Percentiles rank a stretch among this genome's conserved stretches.
Evolutionary conservation across 1,140 invertebrate species (phyloP).

Genomic region (Bombus balteatus): DNA sequence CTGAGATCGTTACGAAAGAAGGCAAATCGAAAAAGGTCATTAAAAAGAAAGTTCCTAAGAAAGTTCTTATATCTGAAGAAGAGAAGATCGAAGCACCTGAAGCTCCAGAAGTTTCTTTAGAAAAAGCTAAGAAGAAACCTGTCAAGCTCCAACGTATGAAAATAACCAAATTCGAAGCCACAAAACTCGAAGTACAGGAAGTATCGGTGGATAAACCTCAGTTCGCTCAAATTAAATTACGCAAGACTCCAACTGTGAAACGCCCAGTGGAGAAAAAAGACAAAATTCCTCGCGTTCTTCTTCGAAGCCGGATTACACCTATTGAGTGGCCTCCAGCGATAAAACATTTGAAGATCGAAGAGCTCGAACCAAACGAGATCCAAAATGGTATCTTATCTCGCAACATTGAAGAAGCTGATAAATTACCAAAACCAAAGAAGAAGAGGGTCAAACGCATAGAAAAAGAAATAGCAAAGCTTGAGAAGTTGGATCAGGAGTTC

Average conservation of each 20-base stretch:
- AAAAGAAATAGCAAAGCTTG: slow-evolving; percentile 76
- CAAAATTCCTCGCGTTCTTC: slow-evolving; percentile 85
- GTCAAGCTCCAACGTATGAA: slow-evolving; percentile 76
- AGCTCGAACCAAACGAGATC: slow-evolving; percentile 82
- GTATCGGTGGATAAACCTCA: slow-evolving; percentile 59
- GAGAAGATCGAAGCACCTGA: slow-evolving; percentile 54
- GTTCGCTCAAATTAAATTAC: slow-evolving; percentile 39
- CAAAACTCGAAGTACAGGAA: slow-evolving; percentile 77
- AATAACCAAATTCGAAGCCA: slow-evolving; percentile 72
- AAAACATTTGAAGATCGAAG: slow-evolving; percentile 79
- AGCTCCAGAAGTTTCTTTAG: slow-evolving; percentile 42
- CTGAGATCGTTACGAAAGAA: slow-evolving; percentile 74
- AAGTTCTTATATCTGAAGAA: slow-evolving; percentile 25
- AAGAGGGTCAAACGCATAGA: slow-evolving; percentile 78
- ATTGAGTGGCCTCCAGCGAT: slow-evolving; percentile 84
- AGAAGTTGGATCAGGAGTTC: slow-evolving; percentile 77
- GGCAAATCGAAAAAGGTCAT: slow-evolving; percentile 71
- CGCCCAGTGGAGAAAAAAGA: slow-evolving; percentile 84
- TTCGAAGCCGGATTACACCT: slow-evolving; percentile 85
- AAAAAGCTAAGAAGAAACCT: slow-evolving; percentile 28
- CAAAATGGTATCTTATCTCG: slow-evolving; percentile 87
- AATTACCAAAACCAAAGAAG: slow-evolving; percentile 84
- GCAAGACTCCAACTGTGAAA: slow-evolving; percentile 67
- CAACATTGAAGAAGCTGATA: slow-evolving; percentile 86
- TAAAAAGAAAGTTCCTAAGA: slow-evolving; percentile 55